A percentile compares a stretch with the other conserved stretches of the same genome.
These are phyloP conservation scores for Pardosa pseudoannulata DNA, from an alignment of 2,888 invertebrate genomes.

Conservation along the genomic window DNA sequence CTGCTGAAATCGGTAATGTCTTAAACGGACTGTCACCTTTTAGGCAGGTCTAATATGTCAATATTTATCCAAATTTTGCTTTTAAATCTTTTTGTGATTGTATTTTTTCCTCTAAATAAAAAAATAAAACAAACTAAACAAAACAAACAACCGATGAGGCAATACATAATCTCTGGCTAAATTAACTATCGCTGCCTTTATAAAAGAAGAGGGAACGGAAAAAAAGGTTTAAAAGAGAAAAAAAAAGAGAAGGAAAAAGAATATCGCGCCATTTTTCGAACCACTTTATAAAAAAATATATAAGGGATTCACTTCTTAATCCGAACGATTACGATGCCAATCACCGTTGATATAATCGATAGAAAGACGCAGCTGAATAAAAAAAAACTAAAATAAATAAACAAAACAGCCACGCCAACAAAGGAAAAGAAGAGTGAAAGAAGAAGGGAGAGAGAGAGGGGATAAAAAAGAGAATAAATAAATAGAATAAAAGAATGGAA, in stretches of 20 bases:
- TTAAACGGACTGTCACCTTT: no score
- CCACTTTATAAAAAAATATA: conserved; percentile 56
- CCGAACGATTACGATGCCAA: conserved; percentile 58
- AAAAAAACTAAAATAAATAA: conserved; percentile 22
- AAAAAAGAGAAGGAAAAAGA: neutral
- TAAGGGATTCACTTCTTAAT: conserved; percentile 48
- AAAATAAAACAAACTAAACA: no score
- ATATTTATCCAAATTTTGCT: no score
- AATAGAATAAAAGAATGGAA: no score
- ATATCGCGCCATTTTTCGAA: conserved; percentile 1
- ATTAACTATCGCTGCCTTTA: neutral
- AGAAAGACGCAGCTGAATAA: neutral
- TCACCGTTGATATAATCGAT: conserved; percentile 60
- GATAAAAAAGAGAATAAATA: no score
- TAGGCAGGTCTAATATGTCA: no score
- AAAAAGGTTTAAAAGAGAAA: neutral
- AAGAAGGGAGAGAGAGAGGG: no score
- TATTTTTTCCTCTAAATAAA: no score
- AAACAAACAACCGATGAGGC: neutral
- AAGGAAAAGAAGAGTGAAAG: conserved; percentile 17
- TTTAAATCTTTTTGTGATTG: no score
- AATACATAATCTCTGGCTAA: neutral
- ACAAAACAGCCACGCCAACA: conserved; percentile 7
- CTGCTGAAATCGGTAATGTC: no score
- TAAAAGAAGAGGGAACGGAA: conserved; percentile 3